Percentiles rank a stretch among this genome's conserved stretches.
Evolutionary conservation across 2,113 vertebrate species (phyloP).

Genomic region (Chinchilla lanigera): DNA sequence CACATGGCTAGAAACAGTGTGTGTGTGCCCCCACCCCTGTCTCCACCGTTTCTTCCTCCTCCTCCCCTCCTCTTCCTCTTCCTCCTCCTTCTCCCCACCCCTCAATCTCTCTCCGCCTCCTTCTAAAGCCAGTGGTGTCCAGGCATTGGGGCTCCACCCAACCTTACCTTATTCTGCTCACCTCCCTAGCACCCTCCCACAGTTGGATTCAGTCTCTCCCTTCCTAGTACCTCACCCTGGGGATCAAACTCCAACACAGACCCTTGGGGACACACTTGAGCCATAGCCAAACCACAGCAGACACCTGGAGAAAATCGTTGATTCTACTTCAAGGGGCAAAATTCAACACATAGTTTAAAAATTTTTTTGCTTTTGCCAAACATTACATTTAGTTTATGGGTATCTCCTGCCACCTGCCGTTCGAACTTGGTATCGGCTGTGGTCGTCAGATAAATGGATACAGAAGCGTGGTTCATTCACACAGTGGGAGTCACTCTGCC

Average conservation of each 20-base stretch:
- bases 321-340: background rate
- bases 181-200: background rate
- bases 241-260: background rate
- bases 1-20: background rate
- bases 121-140: background rate
- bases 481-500: background rate
- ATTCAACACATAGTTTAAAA: background rate
- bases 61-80: too few relatives aligned
- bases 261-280: background rate
- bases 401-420: slow-evolving; percentile 88
- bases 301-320: background rate
- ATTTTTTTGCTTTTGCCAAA: background rate
- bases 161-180: background rate
- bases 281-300: background rate
- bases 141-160: background rate
- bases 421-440: slow-evolving; percentile 70
- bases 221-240: background rate
- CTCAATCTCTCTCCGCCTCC: too few relatives aligned
- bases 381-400: slow-evolving; percentile 49
- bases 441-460: background rate
- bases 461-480: background rate
- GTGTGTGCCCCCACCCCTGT: background rate
- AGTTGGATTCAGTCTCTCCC: background rate
- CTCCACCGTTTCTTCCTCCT: too few relatives aligned
- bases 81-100: too few relatives aligned